Percentiles rank a stretch among this genome's conserved stretches.
These are phyloP conservation scores for Vidua macroura DNA, from an alignment of 2,113 vertebrate species.

Conservation along the genomic window DNA sequence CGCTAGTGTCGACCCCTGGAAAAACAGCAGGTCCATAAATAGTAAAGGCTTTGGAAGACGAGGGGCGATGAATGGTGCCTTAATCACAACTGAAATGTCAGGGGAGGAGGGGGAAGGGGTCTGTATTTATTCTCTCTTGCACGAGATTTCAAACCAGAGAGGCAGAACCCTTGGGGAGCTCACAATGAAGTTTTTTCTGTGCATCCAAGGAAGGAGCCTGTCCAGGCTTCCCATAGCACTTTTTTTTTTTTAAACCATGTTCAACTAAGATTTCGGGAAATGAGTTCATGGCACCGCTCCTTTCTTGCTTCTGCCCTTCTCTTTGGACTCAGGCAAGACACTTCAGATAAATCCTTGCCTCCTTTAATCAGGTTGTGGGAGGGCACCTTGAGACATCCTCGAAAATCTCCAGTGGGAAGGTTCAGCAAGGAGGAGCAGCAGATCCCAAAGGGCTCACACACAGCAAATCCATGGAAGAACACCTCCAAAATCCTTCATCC, in stretches of 20 bases:
- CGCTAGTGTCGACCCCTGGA: conserved; percentile 30
- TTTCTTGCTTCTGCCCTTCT: neutral
- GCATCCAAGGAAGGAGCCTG: neutral
- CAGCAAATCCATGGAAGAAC: neutral
- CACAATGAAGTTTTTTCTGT: neutral
- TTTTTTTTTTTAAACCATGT: neutral
- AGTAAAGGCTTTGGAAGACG: conserved; percentile 34
- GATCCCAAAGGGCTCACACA: neutral
- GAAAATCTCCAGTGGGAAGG: neutral
- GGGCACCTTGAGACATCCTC: neutral
- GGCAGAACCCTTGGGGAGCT: conserved; percentile 1
- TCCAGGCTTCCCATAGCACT: neutral
- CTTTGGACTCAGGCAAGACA: neutral
- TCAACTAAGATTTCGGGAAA: neutral
- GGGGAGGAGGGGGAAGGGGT: conserved; percentile 43
- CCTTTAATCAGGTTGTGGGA: neutral
- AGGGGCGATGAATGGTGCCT: conserved; percentile 50
- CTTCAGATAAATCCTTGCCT: neutral
- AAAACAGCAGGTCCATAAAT: conserved; percentile 62
- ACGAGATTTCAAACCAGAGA: conserved; percentile 8
- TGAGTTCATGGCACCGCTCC: neutral
- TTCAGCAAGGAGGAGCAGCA: neutral
- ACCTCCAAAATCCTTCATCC: neutral
- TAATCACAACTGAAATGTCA: conserved; percentile 55
- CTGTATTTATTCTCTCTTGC: conserved; percentile 15